Percentiles rank a stretch among this genome's conserved stretches.
Evolutionary conservation across 2,888 invertebrate genomes (phyloP).

Genomic region (Dioctria linearis): DNA sequence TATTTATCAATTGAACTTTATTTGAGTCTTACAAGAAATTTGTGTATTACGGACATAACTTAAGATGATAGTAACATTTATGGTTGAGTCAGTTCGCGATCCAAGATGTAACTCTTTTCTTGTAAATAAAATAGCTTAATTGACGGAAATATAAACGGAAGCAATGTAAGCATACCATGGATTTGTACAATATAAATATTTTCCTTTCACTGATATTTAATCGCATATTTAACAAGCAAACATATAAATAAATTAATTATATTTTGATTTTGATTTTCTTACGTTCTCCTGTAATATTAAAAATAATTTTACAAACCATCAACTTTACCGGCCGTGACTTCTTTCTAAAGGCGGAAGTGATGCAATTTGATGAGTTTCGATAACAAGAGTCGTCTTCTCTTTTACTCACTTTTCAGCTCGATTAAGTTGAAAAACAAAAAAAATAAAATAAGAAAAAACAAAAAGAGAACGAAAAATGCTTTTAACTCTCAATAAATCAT

Average conservation of each 20-base stretch:
- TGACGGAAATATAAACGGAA: too few species aligned
- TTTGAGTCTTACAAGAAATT: too few species aligned
- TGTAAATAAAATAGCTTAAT: too few species aligned
- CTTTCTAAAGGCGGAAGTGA: conserved; percentile 39
- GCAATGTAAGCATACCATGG: too few species aligned
- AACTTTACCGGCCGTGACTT: conserved; percentile 23
- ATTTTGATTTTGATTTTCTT: neutral
- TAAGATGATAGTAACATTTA: too few species aligned
- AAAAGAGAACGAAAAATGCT: conserved; percentile 9
- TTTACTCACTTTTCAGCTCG: neutral
- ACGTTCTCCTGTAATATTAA: neutral
- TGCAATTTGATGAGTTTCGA: conserved; percentile 11
- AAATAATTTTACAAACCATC: neutral
- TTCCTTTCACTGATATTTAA: too few species aligned
- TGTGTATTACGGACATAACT: too few species aligned
- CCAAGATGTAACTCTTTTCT: too few species aligned
- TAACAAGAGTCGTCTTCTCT: neutral
- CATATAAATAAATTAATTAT: neutral
- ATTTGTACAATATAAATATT: too few species aligned
- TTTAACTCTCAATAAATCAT: conserved; percentile 34
- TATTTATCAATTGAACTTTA: too few species aligned
- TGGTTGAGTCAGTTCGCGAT: too few species aligned
- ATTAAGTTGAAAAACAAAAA: neutral
- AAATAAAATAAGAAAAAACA: neutral
- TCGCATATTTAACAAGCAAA: too few species aligned